phyloP scores from a whole-genome alignment of 2,888 invertebrate genomes.

The Tridacna gigas region DNA sequence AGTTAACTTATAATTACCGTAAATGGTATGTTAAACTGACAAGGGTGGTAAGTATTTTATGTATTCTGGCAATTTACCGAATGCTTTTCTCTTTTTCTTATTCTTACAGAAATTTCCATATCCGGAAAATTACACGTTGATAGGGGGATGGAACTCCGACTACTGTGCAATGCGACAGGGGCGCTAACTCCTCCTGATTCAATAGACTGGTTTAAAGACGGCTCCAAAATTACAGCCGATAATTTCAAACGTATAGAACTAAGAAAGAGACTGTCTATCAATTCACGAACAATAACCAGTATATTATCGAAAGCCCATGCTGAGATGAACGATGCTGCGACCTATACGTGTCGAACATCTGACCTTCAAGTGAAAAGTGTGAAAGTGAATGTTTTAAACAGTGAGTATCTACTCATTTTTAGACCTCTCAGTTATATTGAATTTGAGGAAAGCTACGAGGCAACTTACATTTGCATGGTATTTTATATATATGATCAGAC shows the following conservation, averaged over 20 bases:
- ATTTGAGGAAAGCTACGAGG: too few species aligned
- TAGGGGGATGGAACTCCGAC: constrained; percentile 53
- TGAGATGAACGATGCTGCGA: constrained; percentile 73
- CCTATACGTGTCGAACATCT: constrained; percentile 76
- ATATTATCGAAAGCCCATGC: constrained; percentile 67
- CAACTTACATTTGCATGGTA: too few species aligned
- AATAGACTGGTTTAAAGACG: constrained; percentile 73
- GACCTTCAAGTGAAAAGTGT: constrained; percentile 70
- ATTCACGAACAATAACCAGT: constrained; percentile 71
- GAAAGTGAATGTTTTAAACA: constrained; percentile 75
- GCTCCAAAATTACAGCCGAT: constrained; percentile 58
- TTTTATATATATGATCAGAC: too few species aligned
- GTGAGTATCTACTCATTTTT: constrained; percentile 67
- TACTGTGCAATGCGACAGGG: constrained; percentile 69
- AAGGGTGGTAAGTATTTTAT: too few species aligned
- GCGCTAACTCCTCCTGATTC: constrained; percentile 60
- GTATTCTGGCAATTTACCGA: too few species aligned
- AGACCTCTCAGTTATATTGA: too few species aligned
- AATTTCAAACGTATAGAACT: constrained; percentile 46
- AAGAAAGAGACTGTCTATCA: constrained; percentile 57
- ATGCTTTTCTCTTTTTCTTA: background rate
- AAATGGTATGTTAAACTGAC: too few species aligned
- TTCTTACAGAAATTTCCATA: constrained; percentile 61
- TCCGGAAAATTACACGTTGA: constrained; percentile 64
- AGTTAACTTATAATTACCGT: too few species aligned